Evolutionary conservation across 2,888 invertebrate genomes (phyloP), one percentile per base, ranked within the genome.

Genomic region (Oxytorus armatus): DNA sequence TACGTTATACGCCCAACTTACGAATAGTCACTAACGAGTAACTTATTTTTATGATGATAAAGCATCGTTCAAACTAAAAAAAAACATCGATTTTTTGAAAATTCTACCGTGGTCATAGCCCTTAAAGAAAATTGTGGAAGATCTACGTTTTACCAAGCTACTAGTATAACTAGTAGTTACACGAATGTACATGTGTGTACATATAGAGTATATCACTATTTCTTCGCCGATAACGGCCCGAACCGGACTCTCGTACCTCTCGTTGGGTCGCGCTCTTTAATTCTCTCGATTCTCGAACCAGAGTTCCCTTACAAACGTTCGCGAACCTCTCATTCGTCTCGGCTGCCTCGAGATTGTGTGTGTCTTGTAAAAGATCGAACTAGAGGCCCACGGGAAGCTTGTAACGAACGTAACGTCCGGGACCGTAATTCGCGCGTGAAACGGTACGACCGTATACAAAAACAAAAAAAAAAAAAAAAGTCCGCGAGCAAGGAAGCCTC

Each of bases 341-440:
- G 36, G 14, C 36, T 51, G 8, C 16, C 61, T 69, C 33, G 25
- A 49, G 18, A 63, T 51, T 25, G 53, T 42, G 21, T 49, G 53
- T 42, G 11, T 42, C 14, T 21, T 51, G 63, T 42, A 51, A 33
- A 23, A 63, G 61, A 63, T 63, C 68, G 68, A 51, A 66, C 51
- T 36, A 59, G 21, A 42, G 73, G 69, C 72, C 79, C n/a, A 72
- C 59, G 42, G 49, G 36, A 51, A 11, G 70, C 68, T 77, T 77
- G 80, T 80, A 80, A 80, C 80, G 68, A 80, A 80, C 77, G 77
- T 73, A 63, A 80, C 63, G 80, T 80, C 77, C 80, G 80, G 77
- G 68, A 63, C 78, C 80, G 82, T 82, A 82, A 82, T 81, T 83
- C 83, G 78, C 82, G 81, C 80, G 83, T 82, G 83, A 83, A 83